Conservation (phyloP, 2,113 vertebrate species). For the Mobula hypostoma region DNA sequence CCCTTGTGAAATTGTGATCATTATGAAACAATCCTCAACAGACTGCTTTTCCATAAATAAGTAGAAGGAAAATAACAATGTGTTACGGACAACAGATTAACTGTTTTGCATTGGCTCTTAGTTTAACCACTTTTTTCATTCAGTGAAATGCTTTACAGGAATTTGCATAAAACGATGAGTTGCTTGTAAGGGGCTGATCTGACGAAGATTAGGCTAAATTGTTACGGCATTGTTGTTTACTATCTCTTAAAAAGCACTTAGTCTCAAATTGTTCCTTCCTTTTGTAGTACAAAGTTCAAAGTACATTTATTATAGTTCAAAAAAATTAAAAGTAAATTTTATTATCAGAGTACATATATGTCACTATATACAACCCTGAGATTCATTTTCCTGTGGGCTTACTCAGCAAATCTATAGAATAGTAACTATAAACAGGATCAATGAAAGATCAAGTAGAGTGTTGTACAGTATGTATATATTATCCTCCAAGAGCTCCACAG, state of each 20-base stretch:
- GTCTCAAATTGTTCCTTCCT: not conserved
- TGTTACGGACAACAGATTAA: not conserved
- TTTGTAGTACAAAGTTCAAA: not conserved
- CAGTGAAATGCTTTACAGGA: not conserved
- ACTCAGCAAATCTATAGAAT: no score
- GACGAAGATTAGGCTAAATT: not conserved
- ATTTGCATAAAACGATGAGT: not conserved
- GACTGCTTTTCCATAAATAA: not conserved
- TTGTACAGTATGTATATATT: no score
- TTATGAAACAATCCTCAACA: not conserved
- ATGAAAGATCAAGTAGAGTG: no score
- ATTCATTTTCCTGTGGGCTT: no score
- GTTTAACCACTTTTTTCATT: not conserved
- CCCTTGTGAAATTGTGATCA: not conserved
- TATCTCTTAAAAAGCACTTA: not conserved
- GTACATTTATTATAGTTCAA: no score
- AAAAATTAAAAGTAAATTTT: no score
- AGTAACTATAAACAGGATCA: no score
- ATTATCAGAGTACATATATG: no score
- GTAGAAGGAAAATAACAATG: not conserved
- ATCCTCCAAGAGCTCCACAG: no score
- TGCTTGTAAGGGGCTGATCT: not conserved
- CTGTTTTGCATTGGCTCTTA: not conserved
- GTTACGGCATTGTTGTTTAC: not conserved
- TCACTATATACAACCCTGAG: no score